Percentiles rank a stretch among this genome's conserved stretches.
These are phyloP conservation scores for Lycaena phlaeas DNA, from an alignment of 2,888 invertebrate species.

Conservation along the genomic window DNA sequence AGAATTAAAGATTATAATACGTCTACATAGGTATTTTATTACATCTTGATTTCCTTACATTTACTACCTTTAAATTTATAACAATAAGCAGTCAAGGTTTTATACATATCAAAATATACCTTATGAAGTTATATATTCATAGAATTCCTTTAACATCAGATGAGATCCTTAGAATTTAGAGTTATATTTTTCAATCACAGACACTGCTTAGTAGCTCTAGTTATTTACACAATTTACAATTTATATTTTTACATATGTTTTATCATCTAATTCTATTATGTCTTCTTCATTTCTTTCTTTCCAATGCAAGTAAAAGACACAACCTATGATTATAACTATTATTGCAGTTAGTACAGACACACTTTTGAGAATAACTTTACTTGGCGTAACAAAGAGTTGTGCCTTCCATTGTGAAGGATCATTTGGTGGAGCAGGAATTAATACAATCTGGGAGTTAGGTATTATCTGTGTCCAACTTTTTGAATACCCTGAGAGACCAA, in stretches of 20 bases:
- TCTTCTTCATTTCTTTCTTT: constrained; percentile 80
- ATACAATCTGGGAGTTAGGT: constrained; percentile 97
- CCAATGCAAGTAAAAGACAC: constrained; percentile 90
- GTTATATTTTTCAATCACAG: too few relatives aligned
- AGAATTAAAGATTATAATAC: too few relatives aligned
- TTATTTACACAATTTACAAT: too few relatives aligned
- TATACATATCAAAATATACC: too few relatives aligned
- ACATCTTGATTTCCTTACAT: too few relatives aligned
- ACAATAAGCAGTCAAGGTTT: too few relatives aligned
- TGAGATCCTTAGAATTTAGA: too few relatives aligned
- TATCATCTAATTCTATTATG: constrained; percentile 61
- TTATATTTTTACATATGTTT: constrained; percentile 57
- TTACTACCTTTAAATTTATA: too few relatives aligned
- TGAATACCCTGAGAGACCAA: constrained; percentile 81
- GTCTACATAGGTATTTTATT: too few relatives aligned
- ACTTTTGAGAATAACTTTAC: constrained; percentile 92
- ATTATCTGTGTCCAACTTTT: constrained; percentile 93
- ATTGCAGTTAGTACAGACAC: constrained; percentile 90
- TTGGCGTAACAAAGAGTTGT: constrained; percentile 95
- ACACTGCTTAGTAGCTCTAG: too few relatives aligned
- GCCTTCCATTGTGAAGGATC: constrained; percentile 89
- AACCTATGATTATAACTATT: constrained; percentile 86
- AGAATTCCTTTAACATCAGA: too few relatives aligned
- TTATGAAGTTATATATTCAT: too few relatives aligned
- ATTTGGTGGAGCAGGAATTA: constrained; percentile 88